Evolutionary conservation across 2,113 vertebrate genomes (phyloP).

Genomic region (Lynx canadensis): DNA sequence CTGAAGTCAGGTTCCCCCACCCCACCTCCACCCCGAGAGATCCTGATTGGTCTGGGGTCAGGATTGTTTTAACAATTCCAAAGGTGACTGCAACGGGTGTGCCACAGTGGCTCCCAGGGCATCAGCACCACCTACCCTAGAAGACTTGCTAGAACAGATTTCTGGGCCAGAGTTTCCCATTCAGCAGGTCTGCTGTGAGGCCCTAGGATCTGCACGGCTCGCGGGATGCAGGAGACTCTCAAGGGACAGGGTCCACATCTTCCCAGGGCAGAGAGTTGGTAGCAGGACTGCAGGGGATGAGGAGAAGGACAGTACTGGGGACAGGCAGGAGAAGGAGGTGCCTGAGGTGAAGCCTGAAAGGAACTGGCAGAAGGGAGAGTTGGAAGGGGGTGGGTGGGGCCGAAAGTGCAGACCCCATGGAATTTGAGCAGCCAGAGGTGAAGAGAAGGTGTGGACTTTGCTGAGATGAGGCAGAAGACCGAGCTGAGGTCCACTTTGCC

Average conservation of each 20-base stretch:
- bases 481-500: background rate
- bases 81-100: background rate
- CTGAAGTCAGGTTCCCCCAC: background rate
- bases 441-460: background rate
- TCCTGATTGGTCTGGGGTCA: background rate
- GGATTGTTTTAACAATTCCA: background rate
- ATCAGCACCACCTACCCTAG: background rate
- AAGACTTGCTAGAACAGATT: background rate
- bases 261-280: background rate
- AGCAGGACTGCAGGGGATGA: background rate
- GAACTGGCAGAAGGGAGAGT: background rate
- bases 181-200: background rate
- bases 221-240: too few species aligned
- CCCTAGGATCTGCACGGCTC: background rate
- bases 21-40: background rate
- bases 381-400: background rate
- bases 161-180: background rate
- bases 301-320: background rate
- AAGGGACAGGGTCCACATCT: background rate
- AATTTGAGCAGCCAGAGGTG: background rate
- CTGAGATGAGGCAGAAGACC: background rate
- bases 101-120: background rate
- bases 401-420: rapidly evolving
- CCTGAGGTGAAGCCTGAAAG: too few species aligned
- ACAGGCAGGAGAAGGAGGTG: background rate